phyloP scores from a whole-genome alignment of 2,888 invertebrate genomes.

The Archips crataeganus region DNA sequence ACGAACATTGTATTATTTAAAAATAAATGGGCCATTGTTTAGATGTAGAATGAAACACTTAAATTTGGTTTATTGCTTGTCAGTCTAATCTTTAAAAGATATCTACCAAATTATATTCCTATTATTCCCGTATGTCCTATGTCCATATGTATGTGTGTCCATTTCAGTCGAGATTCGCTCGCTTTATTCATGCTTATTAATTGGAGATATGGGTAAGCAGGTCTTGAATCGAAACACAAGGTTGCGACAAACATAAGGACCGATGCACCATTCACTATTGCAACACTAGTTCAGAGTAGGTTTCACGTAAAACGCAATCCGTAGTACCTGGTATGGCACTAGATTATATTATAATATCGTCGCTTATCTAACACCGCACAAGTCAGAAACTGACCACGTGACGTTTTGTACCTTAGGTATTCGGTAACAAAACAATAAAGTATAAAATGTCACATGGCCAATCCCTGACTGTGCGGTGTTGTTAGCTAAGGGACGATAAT shows the following conservation, averaged over 20 bases:
- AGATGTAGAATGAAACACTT: neutral
- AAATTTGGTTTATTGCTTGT: neutral
- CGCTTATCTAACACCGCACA: no score
- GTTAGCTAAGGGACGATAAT: no score
- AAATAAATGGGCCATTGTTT: slow-evolving; percentile 22
- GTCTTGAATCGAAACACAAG: slow-evolving; percentile 40
- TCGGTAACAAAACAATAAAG: no score
- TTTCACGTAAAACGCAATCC: slow-evolving; percentile 23
- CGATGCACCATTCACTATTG: slow-evolving; percentile 51
- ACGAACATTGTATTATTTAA: slow-evolving; percentile 9
- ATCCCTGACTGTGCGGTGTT: no score
- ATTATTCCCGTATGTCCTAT: no score
- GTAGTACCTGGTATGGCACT: neutral
- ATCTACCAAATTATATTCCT: neutral
- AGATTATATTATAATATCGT: slow-evolving; percentile 1
- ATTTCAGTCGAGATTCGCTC: no score
- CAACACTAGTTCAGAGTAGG: slow-evolving; percentile 41
- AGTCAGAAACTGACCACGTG: no score
- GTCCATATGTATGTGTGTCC: no score
- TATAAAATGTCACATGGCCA: no score
- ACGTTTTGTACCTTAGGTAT: no score
- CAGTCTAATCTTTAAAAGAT: neutral
- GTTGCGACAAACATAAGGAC: slow-evolving; percentile 43
- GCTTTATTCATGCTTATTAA: neutral
- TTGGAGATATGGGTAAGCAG: slow-evolving; percentile 15